phyloP scores from a whole-genome alignment of 2,113 vertebrate genomes.

The Brienomyrus longianalis region DNA sequence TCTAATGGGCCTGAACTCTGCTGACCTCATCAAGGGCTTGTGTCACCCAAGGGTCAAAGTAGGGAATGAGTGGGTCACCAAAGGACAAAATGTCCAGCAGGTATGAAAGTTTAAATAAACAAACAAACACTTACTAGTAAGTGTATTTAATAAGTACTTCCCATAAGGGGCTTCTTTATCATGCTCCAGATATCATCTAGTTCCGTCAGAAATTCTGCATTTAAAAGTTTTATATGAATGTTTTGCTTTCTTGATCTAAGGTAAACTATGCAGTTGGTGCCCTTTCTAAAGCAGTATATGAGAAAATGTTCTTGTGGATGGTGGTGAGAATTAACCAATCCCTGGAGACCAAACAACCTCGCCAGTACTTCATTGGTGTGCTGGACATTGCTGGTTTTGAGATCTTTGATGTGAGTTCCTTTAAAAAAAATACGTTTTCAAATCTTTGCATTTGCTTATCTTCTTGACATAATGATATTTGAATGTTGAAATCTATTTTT shows the following conservation, averaged over 20 bases:
- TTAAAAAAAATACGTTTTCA: neutral
- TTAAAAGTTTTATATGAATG: neutral
- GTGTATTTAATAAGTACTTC: neutral
- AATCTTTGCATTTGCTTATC: neutral
- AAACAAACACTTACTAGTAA: neutral
- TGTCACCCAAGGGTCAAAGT: neutral
- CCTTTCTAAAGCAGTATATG: neutral
- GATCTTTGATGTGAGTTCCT: slow-evolving; percentile 53
- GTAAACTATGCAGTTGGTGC: neutral
- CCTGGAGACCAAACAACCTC: slow-evolving; percentile 13
- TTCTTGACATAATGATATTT: neutral
- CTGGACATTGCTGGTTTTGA: slow-evolving; percentile 70
- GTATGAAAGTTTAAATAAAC: neutral
- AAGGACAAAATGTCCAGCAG: neutral
- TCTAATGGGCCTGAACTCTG: neutral
- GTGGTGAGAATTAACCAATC: neutral
- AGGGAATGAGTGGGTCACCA: neutral
- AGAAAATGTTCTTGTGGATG: neutral
- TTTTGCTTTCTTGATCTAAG: neutral
- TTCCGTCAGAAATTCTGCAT: neutral
- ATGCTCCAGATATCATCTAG: neutral
- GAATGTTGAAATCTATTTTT: neutral
- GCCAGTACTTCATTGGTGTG: slow-evolving; percentile 67
- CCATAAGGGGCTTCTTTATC: neutral
- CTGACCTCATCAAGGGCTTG: neutral